Base-by-base conservation (phyloP, 2,797 vertebrate species). In the Epinephelus malabaricus region DNA sequence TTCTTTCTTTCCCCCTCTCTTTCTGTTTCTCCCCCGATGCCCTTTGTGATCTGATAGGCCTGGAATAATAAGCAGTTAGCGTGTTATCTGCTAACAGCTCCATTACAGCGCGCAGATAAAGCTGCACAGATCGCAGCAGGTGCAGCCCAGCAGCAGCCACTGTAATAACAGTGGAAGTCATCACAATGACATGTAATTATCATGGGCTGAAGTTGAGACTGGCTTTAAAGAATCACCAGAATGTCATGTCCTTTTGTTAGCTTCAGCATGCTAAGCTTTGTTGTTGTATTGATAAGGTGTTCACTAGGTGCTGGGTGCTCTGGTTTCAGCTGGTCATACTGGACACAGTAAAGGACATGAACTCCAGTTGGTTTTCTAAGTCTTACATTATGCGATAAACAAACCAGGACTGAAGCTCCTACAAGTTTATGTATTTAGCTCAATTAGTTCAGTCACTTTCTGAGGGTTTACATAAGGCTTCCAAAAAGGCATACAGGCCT, bases 51-150 rank as follows among this genome's bases (percentile, higher is more conserved):
- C 82, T 86, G 80, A 91, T 88, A 85, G 83, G 88, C 82, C 77
- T 25, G 64, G 89, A 91, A 89, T 93, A 95, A 94, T 92, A 92
- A 94, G 86, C 86, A 87, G 90, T 91, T 91, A 84, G 73, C 23
- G 4, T 74, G 51, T 86, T 91, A 90, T 94, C 92, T 83, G 85
- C 82, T 76, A 86, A 88, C 86, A 82, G 86, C 89, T 91, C 84
- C 70, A 84, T 93, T 93, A 86, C 86, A 82, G 76, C 38, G 5
- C 17, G 19, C 76, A 74, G 86, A 92, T 88, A 90, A 92, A 87
- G 80, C 86, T 56, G 19, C 75, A 82, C 15, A 61, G 77, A 87
- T 92, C 82, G 78, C 85, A 82, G 84, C 89, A 91, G 88, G 90
- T 87, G 88, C 84, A 73, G 30, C 64, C 40, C 75, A 54, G 72